Conservation (phyloP, 2,113 vertebrate genomes). For the Gavialis gangeticus region DNA sequence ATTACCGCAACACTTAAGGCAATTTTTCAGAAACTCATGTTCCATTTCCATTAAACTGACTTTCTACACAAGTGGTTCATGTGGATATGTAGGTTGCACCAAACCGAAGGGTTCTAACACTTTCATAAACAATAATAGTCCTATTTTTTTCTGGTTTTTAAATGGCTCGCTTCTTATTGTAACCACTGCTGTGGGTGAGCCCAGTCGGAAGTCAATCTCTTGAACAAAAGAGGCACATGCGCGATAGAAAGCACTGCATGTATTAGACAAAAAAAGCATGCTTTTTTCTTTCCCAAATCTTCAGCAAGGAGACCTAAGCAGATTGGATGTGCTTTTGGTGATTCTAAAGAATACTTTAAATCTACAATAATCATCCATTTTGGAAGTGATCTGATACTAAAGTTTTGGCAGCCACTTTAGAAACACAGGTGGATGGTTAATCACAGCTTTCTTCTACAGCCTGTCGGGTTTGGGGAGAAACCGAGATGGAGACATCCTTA, state of each 20-base stretch:
- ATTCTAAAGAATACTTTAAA: not conserved
- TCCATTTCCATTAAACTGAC: not conserved
- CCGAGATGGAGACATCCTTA: not conserved
- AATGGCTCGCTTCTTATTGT: not conserved
- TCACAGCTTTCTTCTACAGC: not conserved
- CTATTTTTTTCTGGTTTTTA: not conserved
- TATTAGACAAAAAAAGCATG: not conserved
- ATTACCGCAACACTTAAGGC: not conserved
- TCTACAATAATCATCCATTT: not conserved
- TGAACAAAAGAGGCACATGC: accelerated
- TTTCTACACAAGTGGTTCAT: not conserved
- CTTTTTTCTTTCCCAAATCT: not conserved
- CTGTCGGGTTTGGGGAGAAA: not conserved
- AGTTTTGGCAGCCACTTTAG: not conserved
- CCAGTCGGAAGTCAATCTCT: not conserved
- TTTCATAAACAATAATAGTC: not conserved
- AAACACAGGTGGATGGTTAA: not conserved
- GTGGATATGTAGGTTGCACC: not conserved
- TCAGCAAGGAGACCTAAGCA: not conserved
- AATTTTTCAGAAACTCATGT: not conserved
- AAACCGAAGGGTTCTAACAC: not conserved
- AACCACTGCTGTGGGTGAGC: not conserved
- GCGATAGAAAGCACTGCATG: not conserved
- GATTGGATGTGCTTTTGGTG: not conserved
- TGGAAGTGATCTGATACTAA: not conserved